Conservation (phyloP, 1,140 invertebrate genomes). For the Laupala kohalensis region DNA sequence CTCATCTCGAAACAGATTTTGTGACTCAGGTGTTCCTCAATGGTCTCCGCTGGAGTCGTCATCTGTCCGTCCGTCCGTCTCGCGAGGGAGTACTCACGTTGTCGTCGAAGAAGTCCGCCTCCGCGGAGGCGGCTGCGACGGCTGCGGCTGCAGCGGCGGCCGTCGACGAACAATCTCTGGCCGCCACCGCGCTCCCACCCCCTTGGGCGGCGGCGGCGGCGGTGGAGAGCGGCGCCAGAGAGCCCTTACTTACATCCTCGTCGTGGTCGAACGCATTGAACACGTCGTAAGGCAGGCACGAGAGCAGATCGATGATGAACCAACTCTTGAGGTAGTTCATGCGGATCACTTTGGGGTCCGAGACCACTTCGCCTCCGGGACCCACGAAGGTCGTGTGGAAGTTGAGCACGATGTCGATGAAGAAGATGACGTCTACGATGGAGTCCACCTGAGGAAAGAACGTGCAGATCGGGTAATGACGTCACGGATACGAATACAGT, state of each 20-base stretch:
- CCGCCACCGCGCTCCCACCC: no score
- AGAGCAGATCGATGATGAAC: slow-evolving; percentile 98
- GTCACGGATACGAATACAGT: neutral
- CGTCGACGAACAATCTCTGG: neutral
- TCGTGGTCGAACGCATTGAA: slow-evolving; percentile 99
- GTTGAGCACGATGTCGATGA: slow-evolving; percentile 99
- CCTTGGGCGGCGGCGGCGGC: neutral
- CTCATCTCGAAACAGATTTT: no score
- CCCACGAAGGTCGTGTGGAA: slow-evolving; percentile 99
- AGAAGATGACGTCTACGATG: slow-evolving; percentile 99
- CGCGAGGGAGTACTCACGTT: neutral
- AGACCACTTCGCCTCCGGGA: slow-evolving; percentile 93
- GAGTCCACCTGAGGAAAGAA: slow-evolving; percentile 57
- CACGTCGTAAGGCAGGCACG: slow-evolving; percentile 98
- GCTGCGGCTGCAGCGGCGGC: no score
- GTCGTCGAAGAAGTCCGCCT: neutral
- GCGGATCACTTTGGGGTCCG: slow-evolving; percentile 91
- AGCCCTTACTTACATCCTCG: slow-evolving; percentile 71
- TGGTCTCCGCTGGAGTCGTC: no score
- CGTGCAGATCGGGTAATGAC: neutral
- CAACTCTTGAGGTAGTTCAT: slow-evolving; percentile 99
- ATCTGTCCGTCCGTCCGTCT: no score
- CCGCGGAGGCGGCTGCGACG: neutral
- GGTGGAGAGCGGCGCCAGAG: neutral
- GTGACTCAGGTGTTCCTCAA: no score